A percentile compares a stretch with the other conserved stretches of the same genome.
Evolutionary conservation across 2,888 invertebrate species (phyloP).

Genomic region (Halocaridina rubra): DNA sequence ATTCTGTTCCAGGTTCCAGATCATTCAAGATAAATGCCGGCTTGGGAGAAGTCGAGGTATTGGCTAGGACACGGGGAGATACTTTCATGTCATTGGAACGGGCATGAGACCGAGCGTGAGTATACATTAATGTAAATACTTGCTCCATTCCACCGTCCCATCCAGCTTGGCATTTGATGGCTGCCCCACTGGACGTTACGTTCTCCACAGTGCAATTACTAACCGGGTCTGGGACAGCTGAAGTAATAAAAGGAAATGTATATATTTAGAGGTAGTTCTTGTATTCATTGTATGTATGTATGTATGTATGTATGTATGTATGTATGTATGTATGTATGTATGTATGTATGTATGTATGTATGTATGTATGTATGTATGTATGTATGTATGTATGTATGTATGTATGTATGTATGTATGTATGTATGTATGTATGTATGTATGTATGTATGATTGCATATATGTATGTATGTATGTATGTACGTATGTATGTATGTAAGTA

Average conservation of each 20-base stretch:
- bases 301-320: background rate
- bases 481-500: background rate
- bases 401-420: background rate
- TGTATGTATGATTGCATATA: background rate
- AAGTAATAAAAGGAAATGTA: too few relatives aligned
- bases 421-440: background rate
- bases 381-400: background rate
- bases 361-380: background rate
- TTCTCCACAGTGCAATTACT: constrained; percentile 55
- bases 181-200: constrained; percentile 38
- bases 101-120: constrained; percentile 30
- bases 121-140: constrained; percentile 51
- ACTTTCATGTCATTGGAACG: constrained; percentile 3
- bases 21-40: constrained; percentile 55
- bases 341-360: background rate
- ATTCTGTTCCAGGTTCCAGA: constrained; percentile 70
- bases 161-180: constrained; percentile 52
- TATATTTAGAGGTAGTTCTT: too few relatives aligned
- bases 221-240: constrained; percentile 55
- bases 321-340: background rate
- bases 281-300: background rate
- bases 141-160: constrained; percentile 60
- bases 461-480: background rate
- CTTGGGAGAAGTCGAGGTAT: constrained; percentile 49
- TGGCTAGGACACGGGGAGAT: constrained; percentile 35